phyloP scores from a whole-genome alignment of 2,797 vertebrate species.

The Notolabrus celidotus region DNA sequence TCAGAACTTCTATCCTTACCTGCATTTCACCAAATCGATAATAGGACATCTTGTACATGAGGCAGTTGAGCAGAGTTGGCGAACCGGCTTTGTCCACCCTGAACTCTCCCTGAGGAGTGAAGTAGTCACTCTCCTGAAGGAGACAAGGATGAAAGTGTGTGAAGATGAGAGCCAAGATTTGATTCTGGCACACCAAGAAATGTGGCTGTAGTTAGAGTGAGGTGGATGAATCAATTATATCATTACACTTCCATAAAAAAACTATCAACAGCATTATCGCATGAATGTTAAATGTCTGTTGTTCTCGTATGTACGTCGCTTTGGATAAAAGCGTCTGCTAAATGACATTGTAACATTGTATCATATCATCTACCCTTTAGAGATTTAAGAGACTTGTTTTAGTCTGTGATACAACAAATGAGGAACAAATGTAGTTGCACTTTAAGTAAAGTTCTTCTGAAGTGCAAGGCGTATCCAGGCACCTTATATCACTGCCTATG shows the following conservation, averaged over 20 bases:
- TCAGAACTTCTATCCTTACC: slow-evolving; percentile 78
- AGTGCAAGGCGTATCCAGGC: too few relatives aligned
- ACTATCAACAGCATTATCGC: too few relatives aligned
- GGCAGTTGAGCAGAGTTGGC: slow-evolving; percentile 97
- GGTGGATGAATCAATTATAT: neutral
- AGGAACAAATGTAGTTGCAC: too few relatives aligned
- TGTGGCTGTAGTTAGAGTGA: neutral
- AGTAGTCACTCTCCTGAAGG: slow-evolving; percentile 97
- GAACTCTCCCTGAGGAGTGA: slow-evolving; percentile 98
- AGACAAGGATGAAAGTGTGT: slow-evolving; percentile 20
- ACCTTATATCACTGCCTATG: too few relatives aligned
- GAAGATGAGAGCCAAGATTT: slow-evolving; percentile 14
- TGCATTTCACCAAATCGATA: slow-evolving; percentile 99
- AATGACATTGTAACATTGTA: too few relatives aligned
- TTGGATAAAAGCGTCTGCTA: too few relatives aligned
- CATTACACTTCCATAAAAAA: neutral
- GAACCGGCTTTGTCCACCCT: slow-evolving; percentile 98
- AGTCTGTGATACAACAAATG: too few relatives aligned
- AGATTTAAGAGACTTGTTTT: too few relatives aligned
- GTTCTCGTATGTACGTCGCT: too few relatives aligned
- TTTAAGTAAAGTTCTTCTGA: too few relatives aligned
- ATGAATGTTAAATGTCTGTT: too few relatives aligned
- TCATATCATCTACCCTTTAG: too few relatives aligned
- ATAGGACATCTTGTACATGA: slow-evolving; percentile 99
- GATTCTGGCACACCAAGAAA: neutral